phyloP scores from a whole-genome alignment of 2,888 invertebrate species.

The Allolobophora icterica region DNA sequence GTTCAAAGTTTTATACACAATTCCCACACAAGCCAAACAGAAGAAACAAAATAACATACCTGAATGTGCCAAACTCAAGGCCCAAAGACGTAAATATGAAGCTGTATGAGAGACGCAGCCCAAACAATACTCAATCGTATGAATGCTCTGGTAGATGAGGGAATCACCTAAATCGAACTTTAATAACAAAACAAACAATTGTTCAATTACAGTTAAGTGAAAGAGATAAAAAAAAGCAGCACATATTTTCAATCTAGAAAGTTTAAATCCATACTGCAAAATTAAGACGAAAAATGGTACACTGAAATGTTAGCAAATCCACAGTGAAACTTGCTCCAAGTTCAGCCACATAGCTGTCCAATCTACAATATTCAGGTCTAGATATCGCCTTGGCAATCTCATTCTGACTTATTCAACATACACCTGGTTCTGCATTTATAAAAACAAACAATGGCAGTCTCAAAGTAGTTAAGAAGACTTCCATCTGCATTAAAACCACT shows the following conservation, averaged over 20 bases:
- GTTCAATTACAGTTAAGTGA: not conserved
- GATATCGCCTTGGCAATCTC: too few species aligned
- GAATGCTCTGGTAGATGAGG: constrained; percentile 84
- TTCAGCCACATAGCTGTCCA: not conserved
- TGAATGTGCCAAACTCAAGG: constrained; percentile 94
- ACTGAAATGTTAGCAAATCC: not conserved
- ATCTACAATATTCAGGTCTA: not conserved
- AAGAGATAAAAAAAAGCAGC: not conserved
- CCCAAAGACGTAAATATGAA: constrained; percentile 97
- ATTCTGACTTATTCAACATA: too few species aligned
- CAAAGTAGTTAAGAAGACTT: too few species aligned
- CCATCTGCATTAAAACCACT: too few species aligned
- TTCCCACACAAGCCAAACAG: not conserved
- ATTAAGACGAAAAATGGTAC: not conserved
- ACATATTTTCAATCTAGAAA: not conserved
- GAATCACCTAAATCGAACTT: constrained; percentile 28
- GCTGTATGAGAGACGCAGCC: constrained; percentile 98
- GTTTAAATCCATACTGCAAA: not conserved
- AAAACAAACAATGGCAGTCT: too few species aligned
- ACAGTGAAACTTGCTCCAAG: not conserved
- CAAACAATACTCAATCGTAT: constrained; percentile 97
- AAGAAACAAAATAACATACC: constrained; percentile 74
- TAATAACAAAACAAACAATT: not conserved
- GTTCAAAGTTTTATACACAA: too few species aligned
- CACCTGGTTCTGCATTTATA: too few species aligned